Evolutionary conservation across 1,140 invertebrate species (phyloP), one percentile per base, ranked within the genome.

Genomic region (Calliopsis andreniformis): DNA sequence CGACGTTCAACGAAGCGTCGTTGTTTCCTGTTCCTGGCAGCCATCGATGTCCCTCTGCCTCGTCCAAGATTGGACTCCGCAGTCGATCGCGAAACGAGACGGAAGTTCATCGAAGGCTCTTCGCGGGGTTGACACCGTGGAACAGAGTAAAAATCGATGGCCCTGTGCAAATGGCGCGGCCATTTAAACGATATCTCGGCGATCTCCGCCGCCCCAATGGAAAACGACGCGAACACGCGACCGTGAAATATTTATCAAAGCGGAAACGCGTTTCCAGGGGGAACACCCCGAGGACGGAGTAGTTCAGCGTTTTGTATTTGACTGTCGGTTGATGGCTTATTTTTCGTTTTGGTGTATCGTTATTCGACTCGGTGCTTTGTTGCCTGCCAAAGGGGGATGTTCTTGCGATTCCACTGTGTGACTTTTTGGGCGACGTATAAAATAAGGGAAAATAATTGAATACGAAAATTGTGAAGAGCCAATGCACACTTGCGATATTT

Each of bases 141-240:
- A 20, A 43, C 39, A 30, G 35, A n/a, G 35, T 28, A 75, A 63
- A 80, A 78, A 79, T 78, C 75, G 67, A 80, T 80, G 58, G 16
- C 6, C 10, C 35, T 20, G 67, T 62, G 63, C 72, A 76, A 79
- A 79, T 32, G 70, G 61, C 49, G 67, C 51, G 58, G 32, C 32
- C 55, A 47, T 61, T 70, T 42, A 25, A 39, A 30, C 18, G 49
- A 70, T 59, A 67, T 49, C 71, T 28, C 3, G n/a, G 30, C 55
- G 58, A 78, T 66, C 51, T 49, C 67, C 23, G 10, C 14, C 20
- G 23, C 42, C 28, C 43, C 35, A 23, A 32, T 75, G 51, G 62
- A 53, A 79, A 79, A 56, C 45, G 16, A 55, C 62, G 66, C 28
- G 53, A 45, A 56, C 61, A 51, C 43, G 43, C 49, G 59, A 76